Conservation (phyloP, 2,113 vertebrate species). For the Passer montanus region DNA sequence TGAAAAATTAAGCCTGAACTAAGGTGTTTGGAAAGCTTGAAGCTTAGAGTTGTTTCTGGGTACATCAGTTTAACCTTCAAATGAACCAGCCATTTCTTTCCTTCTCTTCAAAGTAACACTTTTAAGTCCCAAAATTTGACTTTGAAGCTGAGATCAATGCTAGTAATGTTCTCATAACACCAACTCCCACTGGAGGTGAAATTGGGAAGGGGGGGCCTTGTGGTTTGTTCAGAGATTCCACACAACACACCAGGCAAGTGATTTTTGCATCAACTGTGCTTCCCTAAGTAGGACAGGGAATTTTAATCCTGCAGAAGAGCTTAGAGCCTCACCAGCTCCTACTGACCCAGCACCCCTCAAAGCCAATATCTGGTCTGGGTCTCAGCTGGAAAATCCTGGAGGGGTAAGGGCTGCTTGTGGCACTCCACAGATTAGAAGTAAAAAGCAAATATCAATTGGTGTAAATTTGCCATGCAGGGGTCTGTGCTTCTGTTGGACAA, state of each 20-base stretch:
- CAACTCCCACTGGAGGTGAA: slow-evolving; percentile 54
- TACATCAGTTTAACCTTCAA: slow-evolving; percentile 54
- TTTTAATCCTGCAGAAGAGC: neutral
- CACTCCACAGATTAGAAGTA: neutral
- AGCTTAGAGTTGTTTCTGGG: slow-evolving; percentile 17
- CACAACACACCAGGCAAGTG: slow-evolving; percentile 21
- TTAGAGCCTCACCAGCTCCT: neutral
- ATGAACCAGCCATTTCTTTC: neutral
- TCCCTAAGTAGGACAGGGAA: slow-evolving; percentile 43
- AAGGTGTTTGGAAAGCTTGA: slow-evolving; percentile 26
- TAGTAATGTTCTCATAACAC: slow-evolving; percentile 52
- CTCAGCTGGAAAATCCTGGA: neutral
- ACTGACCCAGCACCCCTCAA: neutral
- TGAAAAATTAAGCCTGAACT: slow-evolving; percentile 63
- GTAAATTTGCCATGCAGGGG: neutral
- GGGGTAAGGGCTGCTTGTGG: neutral
- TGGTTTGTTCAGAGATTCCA: slow-evolving; percentile 35
- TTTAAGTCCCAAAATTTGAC: slow-evolving; percentile 41
- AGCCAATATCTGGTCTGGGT: neutral
- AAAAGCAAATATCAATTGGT: neutral
- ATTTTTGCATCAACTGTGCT: slow-evolving; percentile 16
- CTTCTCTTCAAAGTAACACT: slow-evolving; percentile 5
- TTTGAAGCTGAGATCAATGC: slow-evolving; percentile 65
- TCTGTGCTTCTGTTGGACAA: neutral
- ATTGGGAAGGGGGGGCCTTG: neutral